Evolutionary conservation across 2,888 invertebrate genomes (phyloP).

Genomic region (Drosophila maculinotata): DNA sequence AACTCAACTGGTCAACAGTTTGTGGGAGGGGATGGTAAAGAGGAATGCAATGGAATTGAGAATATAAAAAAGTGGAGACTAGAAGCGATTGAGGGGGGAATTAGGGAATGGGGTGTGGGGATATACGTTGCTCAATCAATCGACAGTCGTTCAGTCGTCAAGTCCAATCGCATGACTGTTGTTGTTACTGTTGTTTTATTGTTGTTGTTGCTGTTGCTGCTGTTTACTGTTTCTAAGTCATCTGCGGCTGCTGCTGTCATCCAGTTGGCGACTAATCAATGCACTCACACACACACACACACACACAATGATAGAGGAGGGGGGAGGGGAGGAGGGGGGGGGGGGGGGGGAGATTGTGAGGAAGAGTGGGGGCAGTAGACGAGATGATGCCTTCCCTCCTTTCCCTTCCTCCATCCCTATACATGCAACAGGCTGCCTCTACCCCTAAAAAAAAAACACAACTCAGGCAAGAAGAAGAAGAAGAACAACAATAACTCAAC

Average conservation of each 20-base stretch:
- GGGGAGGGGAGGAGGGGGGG: no score
- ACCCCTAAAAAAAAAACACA: conserved; percentile 5
- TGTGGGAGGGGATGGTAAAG: conserved; percentile 8
- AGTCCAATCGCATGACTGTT: conserved; percentile 22
- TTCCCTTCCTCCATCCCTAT: no score
- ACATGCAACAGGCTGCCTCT: conserved; percentile 2
- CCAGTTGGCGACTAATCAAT: conserved; percentile 50
- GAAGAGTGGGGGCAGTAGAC: no score
- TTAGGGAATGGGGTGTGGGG: not conserved
- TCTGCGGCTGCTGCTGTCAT: conserved; percentile 25
- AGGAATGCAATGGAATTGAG: conserved; percentile 9
- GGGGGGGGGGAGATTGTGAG: no score
- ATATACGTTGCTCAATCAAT: conserved; percentile 34
- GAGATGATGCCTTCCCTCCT: not conserved
- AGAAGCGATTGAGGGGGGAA: not conserved
- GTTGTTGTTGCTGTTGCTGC: conserved; percentile 21
- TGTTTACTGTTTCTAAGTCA: conserved; percentile 40
- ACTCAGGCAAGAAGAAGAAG: not conserved
- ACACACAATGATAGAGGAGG: not conserved
- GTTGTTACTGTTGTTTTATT: no score
- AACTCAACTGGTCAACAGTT: conserved; percentile 26
- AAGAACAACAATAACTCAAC: conserved; percentile 19
- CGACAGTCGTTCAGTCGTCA: conserved; percentile 14
- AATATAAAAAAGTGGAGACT: not conserved
- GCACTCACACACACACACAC: conserved; percentile 24